A percentile compares a stretch with the other conserved stretches of the same genome.
Conservation (phyloP, 1,140 invertebrate species). For the Aphidius gifuensis region DNA sequence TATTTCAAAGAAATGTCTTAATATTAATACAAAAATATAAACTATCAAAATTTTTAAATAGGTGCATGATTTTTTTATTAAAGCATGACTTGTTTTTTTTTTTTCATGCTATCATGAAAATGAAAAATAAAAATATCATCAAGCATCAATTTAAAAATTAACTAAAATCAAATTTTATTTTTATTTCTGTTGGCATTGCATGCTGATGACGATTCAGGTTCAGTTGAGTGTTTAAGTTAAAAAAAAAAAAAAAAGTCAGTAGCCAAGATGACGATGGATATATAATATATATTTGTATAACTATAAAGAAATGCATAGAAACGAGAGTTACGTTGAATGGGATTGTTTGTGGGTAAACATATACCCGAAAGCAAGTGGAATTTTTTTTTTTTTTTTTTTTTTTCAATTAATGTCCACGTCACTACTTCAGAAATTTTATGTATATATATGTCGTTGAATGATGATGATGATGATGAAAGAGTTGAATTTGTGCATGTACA, state of each 20-base stretch:
- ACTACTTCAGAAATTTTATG: conserved; percentile 9
- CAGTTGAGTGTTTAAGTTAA: not conserved
- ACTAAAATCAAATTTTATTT: too few species aligned
- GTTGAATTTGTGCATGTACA: too few species aligned
- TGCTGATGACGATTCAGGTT: not conserved
- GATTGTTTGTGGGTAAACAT: conserved; percentile 44
- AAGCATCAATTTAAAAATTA: too few species aligned
- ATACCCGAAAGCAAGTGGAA: conserved; percentile 8
- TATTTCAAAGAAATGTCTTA: too few species aligned
- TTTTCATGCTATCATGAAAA: too few species aligned
- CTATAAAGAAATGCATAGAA: not conserved
- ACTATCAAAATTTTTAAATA: too few species aligned
- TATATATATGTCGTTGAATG: not conserved
- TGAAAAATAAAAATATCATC: too few species aligned
- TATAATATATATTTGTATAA: conserved; percentile 19
- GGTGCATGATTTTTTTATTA: too few species aligned
- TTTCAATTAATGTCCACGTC: conserved; percentile 26
- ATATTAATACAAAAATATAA: too few species aligned
- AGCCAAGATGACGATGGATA: conserved; percentile 2
- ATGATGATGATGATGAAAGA: conserved; percentile 13
- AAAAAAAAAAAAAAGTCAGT: not conserved
- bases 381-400: not conserved
- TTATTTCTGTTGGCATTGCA: too few species aligned
- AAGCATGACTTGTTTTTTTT: too few species aligned
- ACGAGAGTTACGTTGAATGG: conserved; percentile 28